Evolutionary conservation across 2,113 vertebrate genomes (phyloP).

Genomic region (Baryphthengus martii): DNA sequence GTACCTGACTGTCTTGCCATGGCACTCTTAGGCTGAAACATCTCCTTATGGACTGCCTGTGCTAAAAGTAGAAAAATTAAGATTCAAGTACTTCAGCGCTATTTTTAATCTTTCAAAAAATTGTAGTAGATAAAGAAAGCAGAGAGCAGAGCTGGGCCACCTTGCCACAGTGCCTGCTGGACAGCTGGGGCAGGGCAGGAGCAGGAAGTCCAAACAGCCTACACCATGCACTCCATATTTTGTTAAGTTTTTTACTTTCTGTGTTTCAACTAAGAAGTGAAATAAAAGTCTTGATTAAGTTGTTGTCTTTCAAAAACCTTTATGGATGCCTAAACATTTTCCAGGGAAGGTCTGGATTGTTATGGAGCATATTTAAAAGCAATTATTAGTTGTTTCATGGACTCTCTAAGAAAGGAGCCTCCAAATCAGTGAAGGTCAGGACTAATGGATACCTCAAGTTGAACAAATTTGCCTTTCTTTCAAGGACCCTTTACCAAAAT

Average conservation of each 20-base stretch:
- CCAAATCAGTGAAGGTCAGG: neutral
- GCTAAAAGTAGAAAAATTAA: neutral
- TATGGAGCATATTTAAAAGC: neutral
- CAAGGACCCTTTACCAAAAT: neutral
- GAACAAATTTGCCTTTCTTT: neutral
- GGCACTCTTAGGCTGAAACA: neutral
- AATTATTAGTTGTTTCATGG: neutral
- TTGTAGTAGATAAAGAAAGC: neutral
- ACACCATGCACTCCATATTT: rapidly evolving
- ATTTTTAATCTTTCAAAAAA: neutral
- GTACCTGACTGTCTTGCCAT: neutral
- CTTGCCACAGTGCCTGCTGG: rapidly evolving
- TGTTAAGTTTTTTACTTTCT: neutral
- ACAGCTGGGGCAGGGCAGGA: neutral
- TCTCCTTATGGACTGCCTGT: neutral
- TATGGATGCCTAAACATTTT: neutral
- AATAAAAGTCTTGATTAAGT: neutral
- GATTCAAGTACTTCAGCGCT: neutral
- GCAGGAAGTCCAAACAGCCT: neutral
- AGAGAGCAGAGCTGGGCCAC: neutral
- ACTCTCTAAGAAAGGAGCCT: neutral
- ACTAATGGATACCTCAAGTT: neutral
- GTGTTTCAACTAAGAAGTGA: neutral
- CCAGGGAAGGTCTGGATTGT: neutral
- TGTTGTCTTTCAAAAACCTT: neutral